These are phyloP conservation scores for Odontothrips loti DNA, from an alignment of 2,888 invertebrate genomes.

Conservation along the genomic window DNA sequence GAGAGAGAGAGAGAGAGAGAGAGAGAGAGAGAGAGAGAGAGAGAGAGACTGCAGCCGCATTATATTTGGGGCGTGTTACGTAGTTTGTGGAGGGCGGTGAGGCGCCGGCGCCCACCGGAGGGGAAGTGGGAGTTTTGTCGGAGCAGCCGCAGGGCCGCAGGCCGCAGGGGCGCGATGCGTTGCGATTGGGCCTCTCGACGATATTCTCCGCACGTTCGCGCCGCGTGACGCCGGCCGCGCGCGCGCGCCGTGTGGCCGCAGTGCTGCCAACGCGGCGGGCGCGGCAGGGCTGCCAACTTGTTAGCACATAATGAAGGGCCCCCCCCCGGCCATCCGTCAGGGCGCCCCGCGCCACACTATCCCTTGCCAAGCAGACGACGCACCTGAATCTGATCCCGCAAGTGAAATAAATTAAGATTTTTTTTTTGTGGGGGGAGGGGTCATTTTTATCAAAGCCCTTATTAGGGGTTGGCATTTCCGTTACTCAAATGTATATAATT, in stretches of 20 bases:
- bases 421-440: too few species aligned
- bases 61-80: neutral
- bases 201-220: neutral
- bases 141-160: too few species aligned
- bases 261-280: neutral
- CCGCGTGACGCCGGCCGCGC: neutral
- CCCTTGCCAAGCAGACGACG: too few species aligned
- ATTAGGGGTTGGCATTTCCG: too few species aligned
- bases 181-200: neutral
- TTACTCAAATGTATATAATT: too few species aligned
- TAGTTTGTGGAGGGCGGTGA: neutral
- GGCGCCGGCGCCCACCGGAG: neutral
- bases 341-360: neutral
- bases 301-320: conserved; percentile 12
- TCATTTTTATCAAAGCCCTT: too few species aligned
- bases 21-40: too few species aligned
- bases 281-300: conserved; percentile 7
- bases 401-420: too few species aligned
- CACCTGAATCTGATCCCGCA: too few species aligned
- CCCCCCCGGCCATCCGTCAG: neutral
- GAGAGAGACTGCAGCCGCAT: too few species aligned
- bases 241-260: neutral
- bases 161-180: too few species aligned
- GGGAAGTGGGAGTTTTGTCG: neutral
- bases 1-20: too few species aligned